Evolutionary conservation across 2,888 invertebrate species (phyloP), one percentile per base, ranked within the genome.

Genomic region (Hemistola chrysoprasaria): DNA sequence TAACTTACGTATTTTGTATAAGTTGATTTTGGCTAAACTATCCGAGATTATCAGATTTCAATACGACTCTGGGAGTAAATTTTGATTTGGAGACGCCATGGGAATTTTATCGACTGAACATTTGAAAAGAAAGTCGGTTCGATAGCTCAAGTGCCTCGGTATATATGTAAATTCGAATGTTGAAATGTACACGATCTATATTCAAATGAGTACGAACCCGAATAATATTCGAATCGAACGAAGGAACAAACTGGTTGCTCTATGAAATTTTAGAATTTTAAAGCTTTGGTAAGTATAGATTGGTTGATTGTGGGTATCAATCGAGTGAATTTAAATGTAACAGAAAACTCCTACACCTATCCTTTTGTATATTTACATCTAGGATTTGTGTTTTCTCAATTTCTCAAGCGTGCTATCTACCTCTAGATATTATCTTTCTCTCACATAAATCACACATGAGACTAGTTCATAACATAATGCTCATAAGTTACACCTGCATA

Each of bases 1-100:
- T 71, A 77, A 74, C 66, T 74, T 72, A 72, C 73, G 68, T 72
- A 74, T 75, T 73, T 70, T 72, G 71, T 67, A 65, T 39, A 46
- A 68, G 71, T 70, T 69, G 68, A 69, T 71, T 72, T 68, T 59
- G 57, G 65, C 60, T 63, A 65, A 72, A 72, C 67, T 70, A 66
- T 61, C 53, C 58, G 53, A 64, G 70, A 71, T 75, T 70, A 75
- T 70, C 71, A 62, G 61, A 62, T 67, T 65, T 65, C 59, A 57
- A 60, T 58, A 58, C 56, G 57, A 54, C 62, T 62, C 56, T 45
- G 57, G 59, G 64, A 63, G 67, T 70, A 67, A 59, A 65, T 65
- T 68, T 62, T 47, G 51, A 61, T 66, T 63, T 41, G 33, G 51
- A 57, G 59, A 59, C 57, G 43, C 46, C 59, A 41, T 55, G 49